Conservation (phyloP, 1,140 invertebrate genomes). For the Holotrichia oblita region DNA sequence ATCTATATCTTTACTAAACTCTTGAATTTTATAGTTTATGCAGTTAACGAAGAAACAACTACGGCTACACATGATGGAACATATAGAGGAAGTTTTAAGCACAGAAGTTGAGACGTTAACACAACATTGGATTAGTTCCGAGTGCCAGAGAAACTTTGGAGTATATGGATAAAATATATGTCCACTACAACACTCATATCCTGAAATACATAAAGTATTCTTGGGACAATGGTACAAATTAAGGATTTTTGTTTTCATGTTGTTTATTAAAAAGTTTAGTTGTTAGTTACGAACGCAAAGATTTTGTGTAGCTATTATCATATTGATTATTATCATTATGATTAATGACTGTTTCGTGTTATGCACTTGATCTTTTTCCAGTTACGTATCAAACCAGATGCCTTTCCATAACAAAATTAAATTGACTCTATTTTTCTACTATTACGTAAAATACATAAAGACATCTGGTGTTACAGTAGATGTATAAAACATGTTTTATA, state of each 20-base stretch:
- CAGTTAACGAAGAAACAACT: constrained; percentile 69
- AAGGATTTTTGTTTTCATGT: constrained; percentile 38
- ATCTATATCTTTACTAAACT: constrained; percentile 10
- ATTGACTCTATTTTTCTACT: constrained; percentile 39
- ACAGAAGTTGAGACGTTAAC: constrained; percentile 68
- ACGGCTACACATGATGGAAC: constrained; percentile 64
- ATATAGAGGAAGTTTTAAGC: constrained; percentile 67
- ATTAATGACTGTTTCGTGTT: constrained; percentile 29
- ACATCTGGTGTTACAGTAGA: constrained; percentile 5
- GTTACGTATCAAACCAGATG: constrained; percentile 22
- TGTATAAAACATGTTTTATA: constrained; percentile 4
- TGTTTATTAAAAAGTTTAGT: constrained; percentile 40
- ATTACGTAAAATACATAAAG: constrained; percentile 22
- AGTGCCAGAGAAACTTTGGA: constrained; percentile 66
- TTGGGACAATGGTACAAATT: constrained; percentile 38
- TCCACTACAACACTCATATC: not conserved
- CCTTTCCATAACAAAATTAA: constrained; percentile 23
- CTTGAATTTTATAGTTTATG: constrained; percentile 64
- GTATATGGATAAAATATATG: constrained; percentile 38
- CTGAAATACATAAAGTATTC: not conserved
- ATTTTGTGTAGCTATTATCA: constrained; percentile 35
- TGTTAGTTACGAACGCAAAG: constrained; percentile 26
- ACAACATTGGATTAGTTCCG: constrained; percentile 72
- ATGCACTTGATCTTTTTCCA: constrained; percentile 34
- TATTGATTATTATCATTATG: constrained; percentile 33